Percentiles rank a stretch among this genome's conserved stretches.
These are phyloP conservation scores for Hoplodrina blanda DNA, from an alignment of 2,888 invertebrate species.

Conservation along the genomic window DNA sequence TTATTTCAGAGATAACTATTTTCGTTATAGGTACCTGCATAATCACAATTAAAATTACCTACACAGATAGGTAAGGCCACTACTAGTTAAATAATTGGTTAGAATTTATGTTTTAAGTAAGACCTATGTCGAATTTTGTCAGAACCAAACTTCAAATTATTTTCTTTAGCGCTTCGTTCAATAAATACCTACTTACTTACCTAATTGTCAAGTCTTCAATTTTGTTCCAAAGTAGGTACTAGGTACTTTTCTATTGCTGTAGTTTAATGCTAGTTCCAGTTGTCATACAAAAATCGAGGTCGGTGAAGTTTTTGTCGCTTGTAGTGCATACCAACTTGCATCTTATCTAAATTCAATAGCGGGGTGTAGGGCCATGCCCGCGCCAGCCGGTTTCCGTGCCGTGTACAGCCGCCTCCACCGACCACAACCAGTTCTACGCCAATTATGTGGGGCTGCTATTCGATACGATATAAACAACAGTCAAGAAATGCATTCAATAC, in stretches of 20 bases:
- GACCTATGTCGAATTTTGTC: too few relatives aligned
- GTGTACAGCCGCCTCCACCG: slow-evolving; percentile 49
- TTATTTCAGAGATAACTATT: neutral
- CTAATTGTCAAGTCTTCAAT: neutral
- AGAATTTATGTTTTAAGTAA: too few relatives aligned
- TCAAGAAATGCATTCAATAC: slow-evolving; percentile 73
- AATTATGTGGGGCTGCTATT: slow-evolving; percentile 69
- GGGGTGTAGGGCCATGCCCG: slow-evolving; percentile 58
- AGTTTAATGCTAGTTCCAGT: neutral
- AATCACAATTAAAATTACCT: neutral
- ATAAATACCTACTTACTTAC: too few relatives aligned
- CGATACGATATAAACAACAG: slow-evolving; percentile 73
- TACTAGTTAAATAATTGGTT: too few relatives aligned
- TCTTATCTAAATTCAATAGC: slow-evolving; percentile 78
- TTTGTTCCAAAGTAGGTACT: neutral
- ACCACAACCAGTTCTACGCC: slow-evolving; percentile 75
- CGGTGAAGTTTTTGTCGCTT: slow-evolving; percentile 18
- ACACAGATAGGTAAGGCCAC: too few relatives aligned
- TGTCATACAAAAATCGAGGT: neutral
- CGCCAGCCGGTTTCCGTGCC: slow-evolving; percentile 75
- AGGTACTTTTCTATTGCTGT: neutral
- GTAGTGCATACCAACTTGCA: slow-evolving; percentile 62
- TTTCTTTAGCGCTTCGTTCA: neutral
- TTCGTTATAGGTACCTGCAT: too few relatives aligned
- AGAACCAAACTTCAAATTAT: too few relatives aligned